Percentiles rank a stretch among this genome's conserved stretches.
phyloP scores from a whole-genome alignment of 2,113 vertebrate species.

The Petrocephalus microphthalmus region DNA sequence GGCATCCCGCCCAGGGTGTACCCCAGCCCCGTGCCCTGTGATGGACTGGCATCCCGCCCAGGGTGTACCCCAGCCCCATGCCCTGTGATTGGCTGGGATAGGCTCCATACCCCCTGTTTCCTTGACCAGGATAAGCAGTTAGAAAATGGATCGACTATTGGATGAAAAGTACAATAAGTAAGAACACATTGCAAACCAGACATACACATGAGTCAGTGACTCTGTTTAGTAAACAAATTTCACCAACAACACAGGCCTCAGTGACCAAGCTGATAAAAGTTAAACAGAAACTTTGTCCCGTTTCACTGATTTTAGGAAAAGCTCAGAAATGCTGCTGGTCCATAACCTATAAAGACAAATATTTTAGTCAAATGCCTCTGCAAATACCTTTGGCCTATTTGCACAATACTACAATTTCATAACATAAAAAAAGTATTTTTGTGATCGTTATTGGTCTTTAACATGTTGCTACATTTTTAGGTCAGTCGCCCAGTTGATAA shows the following conservation, averaged over 20 bases:
- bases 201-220: not conserved
- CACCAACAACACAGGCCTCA: no score
- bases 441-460: not conserved
- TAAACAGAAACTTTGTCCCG: constrained; percentile 25
- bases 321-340: not conserved
- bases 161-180: not conserved
- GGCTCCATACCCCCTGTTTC: not conserved
- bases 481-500: not conserved
- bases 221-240: constrained; percentile 10
- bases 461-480: not conserved
- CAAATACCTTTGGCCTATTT: not conserved
- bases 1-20: no score
- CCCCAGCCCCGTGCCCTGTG: no score
- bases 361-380: not conserved
- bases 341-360: not conserved
- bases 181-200: not conserved
- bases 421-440: not conserved
- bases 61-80: no score
- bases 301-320: not conserved
- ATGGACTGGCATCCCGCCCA: no score
- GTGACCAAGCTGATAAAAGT: not conserved
- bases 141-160: not conserved
- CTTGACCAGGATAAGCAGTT: not conserved
- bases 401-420: not conserved
- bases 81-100: not conserved